Evolutionary conservation across 2,797 vertebrate genomes (phyloP).

Genomic region (Lateolabrax maculatus): DNA sequence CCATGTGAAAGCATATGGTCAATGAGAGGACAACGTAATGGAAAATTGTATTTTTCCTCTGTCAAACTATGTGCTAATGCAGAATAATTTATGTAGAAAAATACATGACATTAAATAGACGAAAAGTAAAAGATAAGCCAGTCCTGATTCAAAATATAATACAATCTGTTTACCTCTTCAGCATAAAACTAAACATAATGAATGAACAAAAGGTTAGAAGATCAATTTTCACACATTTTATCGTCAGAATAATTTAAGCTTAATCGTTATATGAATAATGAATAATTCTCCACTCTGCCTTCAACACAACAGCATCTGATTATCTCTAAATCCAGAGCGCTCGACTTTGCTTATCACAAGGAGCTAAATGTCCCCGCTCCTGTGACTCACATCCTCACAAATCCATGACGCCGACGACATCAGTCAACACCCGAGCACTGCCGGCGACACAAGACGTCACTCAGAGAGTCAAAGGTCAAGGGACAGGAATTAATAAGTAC

Average conservation of each 20-base stretch:
- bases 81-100: not conserved
- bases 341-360: slow-evolving; percentile 10
- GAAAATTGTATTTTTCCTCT: not conserved
- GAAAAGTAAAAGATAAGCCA: not conserved
- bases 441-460: slow-evolving; percentile 16
- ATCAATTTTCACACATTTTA: slow-evolving; percentile 12
- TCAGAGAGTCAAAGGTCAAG: slow-evolving; percentile 50
- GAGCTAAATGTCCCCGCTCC: slow-evolving; percentile 26
- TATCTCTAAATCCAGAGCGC: slow-evolving; percentile 24
- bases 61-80: slow-evolving; percentile 2
- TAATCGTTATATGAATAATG: slow-evolving; percentile 29
- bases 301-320: slow-evolving; percentile 16
- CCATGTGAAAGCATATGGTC: slow-evolving; percentile 46
- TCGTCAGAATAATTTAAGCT: slow-evolving; percentile 25
- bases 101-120: not conserved
- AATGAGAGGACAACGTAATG: not conserved
- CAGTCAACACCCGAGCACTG: slow-evolving; percentile 45
- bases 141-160: slow-evolving; percentile 4
- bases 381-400: slow-evolving; percentile 62
- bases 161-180: slow-evolving; percentile 20
- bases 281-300: slow-evolving; percentile 7
- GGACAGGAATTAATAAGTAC: slow-evolving; percentile 46
- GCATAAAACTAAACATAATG: slow-evolving; percentile 27
- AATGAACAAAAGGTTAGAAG: slow-evolving; percentile 30
- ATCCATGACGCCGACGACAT: slow-evolving; percentile 47